phyloP scores from a whole-genome alignment of 2,888 invertebrate species.

The Sipha maydis region DNA sequence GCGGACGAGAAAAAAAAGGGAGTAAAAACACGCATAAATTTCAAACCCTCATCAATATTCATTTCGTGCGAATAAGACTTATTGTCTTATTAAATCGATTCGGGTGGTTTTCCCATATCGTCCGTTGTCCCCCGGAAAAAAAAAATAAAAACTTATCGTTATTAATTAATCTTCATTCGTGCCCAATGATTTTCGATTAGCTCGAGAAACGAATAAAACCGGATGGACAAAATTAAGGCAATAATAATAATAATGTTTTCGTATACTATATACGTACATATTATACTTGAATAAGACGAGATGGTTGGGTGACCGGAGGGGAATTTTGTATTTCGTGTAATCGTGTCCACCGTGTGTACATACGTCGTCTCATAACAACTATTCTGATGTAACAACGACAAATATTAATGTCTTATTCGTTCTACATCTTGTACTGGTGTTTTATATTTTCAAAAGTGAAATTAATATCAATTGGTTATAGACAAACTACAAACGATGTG shows the following conservation, averaged over 20 bases:
- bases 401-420: slow-evolving; percentile 1
- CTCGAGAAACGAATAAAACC: not conserved
- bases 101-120: not conserved
- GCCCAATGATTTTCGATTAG: slow-evolving; percentile 24
- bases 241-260: not conserved
- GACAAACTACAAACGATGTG: not conserved
- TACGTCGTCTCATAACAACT: not conserved
- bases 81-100: slow-evolving; percentile 41
- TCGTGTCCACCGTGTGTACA: not conserved
- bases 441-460: not conserved
- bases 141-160: slow-evolving; percentile 32
- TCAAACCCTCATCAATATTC: slow-evolving; percentile 53
- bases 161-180: slow-evolving; percentile 58
- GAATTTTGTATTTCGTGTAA: slow-evolving; percentile 18
- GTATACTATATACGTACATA: not conserved
- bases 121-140: not conserved
- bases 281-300: no score
- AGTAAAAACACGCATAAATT: slow-evolving; percentile 28
- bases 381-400: slow-evolving; percentile 14
- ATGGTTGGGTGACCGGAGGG: not conserved
- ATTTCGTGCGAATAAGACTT: slow-evolving; percentile 49
- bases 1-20: not conserved
- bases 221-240: slow-evolving; percentile 21
- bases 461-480: no score
- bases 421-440: not conserved